Evolutionary conservation across 2,113 vertebrate species (phyloP), one percentile per base, ranked within the genome.

Genomic region (Zosterops japonicus): DNA sequence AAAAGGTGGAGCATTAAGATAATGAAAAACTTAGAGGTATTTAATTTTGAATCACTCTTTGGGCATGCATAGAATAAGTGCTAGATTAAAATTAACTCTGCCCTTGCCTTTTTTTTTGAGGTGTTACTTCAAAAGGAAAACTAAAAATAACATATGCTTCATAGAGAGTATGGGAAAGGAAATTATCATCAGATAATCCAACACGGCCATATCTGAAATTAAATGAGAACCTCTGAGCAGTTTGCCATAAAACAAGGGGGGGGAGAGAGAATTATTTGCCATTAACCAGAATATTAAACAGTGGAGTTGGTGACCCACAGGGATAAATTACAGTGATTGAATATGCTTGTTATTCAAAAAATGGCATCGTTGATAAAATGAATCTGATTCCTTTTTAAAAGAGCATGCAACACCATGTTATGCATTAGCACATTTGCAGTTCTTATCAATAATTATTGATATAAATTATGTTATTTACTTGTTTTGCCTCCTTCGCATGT

Each of bases 381-480:
- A 52, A 80, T 83, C 42, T 53, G 55, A 41, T 64, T 65, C 42
- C 84, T 69, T 63, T 72, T 29, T 7, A 57, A 91, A 85, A 89
- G 39, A 57, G 16, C 50, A 71, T 1, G 8, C 33, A 70, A 74
- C 33, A 46, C 21, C 61, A 8, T 21, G 8, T 86, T 92, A 49
- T 33, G 20, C 41, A 53, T 42, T 87, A 83, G 44, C 39, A 72
- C 15, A 71, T 76, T 92, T 82, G 20, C 56, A 84, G 11, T 64
- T 81, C 44, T 83, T 81, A 84, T 75, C 42, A 76, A 84, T 89
- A 91, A 93, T 95, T 92, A 94, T 71, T 84, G 77, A 84, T 94
- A 84, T 15, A 91, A 94, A 90, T 90, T 74, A 61, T 29, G 44
- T 81, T 90, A 90, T 96, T 96, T 89, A 82, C 72, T 82, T 92